A percentile compares a stretch with the other conserved stretches of the same genome.
These are phyloP conservation scores for Zeus faber DNA, from an alignment of 2,113 vertebrate genomes.

Conservation along the genomic window DNA sequence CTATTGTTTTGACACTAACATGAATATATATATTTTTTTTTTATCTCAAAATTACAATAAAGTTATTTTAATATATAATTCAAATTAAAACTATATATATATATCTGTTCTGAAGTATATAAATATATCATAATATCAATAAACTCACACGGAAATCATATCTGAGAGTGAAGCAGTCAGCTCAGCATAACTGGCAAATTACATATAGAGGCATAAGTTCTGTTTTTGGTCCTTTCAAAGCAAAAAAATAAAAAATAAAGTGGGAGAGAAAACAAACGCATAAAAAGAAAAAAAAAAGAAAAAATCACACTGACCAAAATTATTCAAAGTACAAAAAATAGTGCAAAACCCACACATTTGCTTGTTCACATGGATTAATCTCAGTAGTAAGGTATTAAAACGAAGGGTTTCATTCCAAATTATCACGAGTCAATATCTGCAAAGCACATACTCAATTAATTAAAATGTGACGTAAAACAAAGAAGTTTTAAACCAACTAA, in stretches of 20 bases:
- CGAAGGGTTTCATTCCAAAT: neutral
- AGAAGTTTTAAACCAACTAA: too few relatives aligned
- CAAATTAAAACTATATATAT: constrained; percentile 2
- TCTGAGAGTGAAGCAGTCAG: constrained; percentile 79
- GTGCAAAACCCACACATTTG: constrained; percentile 61
- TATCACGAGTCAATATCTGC: too few relatives aligned
- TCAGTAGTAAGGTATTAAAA: constrained; percentile 48
- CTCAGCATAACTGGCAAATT: constrained; percentile 49
- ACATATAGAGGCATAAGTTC: constrained; percentile 58
- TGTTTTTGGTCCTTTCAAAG: constrained; percentile 74
- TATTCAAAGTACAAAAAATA: constrained; percentile 55
- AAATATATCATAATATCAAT: constrained; percentile 83
- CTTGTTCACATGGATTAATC: constrained; percentile 34
- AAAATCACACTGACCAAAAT: constrained; percentile 35
- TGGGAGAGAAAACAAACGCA: too few relatives aligned
- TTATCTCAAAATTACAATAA: constrained; percentile 80
- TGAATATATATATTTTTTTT: constrained; percentile 61
- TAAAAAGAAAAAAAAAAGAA: too few relatives aligned
- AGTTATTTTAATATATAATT: constrained; percentile 53
- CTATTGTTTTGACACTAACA: constrained; percentile 49
- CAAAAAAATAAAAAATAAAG: constrained; percentile 24
- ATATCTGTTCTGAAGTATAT: constrained; percentile 79
- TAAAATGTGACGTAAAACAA: too few relatives aligned
- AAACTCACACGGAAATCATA: constrained; percentile 82
- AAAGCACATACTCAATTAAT: too few relatives aligned